Evolutionary conservation across 2,888 invertebrate genomes (phyloP), one percentile per base, ranked within the genome.

Genomic region (Xanthostigma xanthostigma): DNA sequence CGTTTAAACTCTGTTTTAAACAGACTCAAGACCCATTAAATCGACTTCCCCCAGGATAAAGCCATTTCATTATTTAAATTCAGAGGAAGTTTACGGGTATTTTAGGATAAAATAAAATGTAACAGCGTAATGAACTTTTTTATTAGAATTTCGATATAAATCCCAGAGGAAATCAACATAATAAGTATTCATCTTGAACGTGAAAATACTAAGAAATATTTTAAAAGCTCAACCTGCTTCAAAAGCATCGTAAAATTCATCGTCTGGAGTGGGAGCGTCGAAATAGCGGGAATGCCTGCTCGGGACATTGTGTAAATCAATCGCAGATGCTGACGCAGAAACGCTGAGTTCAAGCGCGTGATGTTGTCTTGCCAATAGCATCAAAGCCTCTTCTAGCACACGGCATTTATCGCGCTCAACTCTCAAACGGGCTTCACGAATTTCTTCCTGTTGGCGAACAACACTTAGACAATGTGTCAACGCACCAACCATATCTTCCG

Each of bases 281-380:
- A 37, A 45, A 10, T 45, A 17, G 8, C 14, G 37, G 8, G 14
- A 11, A 13, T 37, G 35, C 6, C 27, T 27, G 27, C 27, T 27
- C 3, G 27, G 27, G 6, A 27, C 27, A 37, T 45, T 36, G 12
- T 45, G 45, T 9, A 27, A n/a, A 45, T 37, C 38, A 9, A 17
- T 14, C 33, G 36, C 37, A 5, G 45, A 38, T 27, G 27, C 27
- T 27, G 27, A 27, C 5, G 27, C 74, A 0, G 73, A 76, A 6
- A 79, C 73, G 0, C 79, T 78, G 66, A 76, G 75, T 56, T 82
- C 81, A 1, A 82, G 61, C 10, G 76, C 78, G 62, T 80, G 79
- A 55, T 81, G 81, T 48, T 81, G 79, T 39, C 77, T 67, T 1
- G 82, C 81, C 36, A 81, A 61, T 2, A 79, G 79, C 13, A 79